Evolutionary conservation across 2,888 invertebrate genomes (phyloP).

Genomic region (Quadriops clusia): DNA sequence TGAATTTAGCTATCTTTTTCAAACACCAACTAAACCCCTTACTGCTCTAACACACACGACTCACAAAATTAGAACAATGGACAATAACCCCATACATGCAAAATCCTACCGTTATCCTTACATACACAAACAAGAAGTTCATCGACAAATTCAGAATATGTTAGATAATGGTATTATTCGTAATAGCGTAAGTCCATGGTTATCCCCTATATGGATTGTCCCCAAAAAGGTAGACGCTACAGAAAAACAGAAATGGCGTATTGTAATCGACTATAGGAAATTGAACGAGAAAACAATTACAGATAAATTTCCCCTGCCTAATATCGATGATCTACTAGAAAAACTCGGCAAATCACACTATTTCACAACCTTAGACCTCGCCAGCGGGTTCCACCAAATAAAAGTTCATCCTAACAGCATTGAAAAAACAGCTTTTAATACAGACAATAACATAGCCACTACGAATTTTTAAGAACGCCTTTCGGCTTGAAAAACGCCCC

Average conservation of each 20-base stretch:
- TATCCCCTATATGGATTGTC: constrained; percentile 18
- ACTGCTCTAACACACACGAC: too few species aligned
- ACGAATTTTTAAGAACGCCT: constrained; percentile 12
- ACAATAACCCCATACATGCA: constrained; percentile 14
- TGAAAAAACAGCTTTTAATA: constrained; percentile 13
- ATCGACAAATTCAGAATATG: constrained; percentile 15
- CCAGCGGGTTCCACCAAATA: constrained; percentile 24
- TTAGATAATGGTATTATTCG: constrained; percentile 15
- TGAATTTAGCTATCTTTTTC: too few species aligned
- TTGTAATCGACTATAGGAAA: constrained; percentile 19
- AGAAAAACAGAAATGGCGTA: constrained; percentile 17
- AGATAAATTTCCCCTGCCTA: constrained; percentile 15
- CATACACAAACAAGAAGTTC: constrained; percentile 19
- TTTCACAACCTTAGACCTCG: constrained; percentile 20
- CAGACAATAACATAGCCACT: constrained; percentile 14
- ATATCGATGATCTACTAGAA: constrained; percentile 21
- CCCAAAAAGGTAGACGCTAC: constrained; percentile 17
- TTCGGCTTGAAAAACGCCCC: constrained; percentile 13
- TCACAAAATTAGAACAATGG: constrained; percentile 12
- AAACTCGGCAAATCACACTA: constrained; percentile 20
- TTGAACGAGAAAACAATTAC: constrained; percentile 16
- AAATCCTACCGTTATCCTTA: constrained; percentile 21
- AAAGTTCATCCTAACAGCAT: constrained; percentile 15
- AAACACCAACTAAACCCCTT: too few species aligned
- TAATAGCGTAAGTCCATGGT: constrained; percentile 14